A percentile compares a stretch with the other conserved stretches of the same genome.
phyloP scores from a whole-genome alignment of 2,888 invertebrate species.

The Clivina fossor region DNA sequence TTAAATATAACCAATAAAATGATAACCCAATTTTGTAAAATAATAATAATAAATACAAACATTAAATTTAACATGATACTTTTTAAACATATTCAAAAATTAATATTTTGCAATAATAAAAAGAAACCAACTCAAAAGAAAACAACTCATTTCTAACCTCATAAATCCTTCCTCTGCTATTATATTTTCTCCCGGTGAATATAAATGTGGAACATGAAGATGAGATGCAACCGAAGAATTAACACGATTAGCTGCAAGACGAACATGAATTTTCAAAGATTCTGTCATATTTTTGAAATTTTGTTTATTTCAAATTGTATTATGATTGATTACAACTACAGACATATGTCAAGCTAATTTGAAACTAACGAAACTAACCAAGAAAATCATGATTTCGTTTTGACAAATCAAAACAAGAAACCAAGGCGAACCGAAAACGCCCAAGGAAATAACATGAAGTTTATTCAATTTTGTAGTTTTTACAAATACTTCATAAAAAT shows the following conservation, averaged over 20 bases:
- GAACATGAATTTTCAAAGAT: slow-evolving; percentile 59
- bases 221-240: slow-evolving; percentile 60
- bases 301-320: no score
- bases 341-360: no score
- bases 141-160: slow-evolving; percentile 64
- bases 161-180: slow-evolving; percentile 81
- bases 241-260: slow-evolving; percentile 66
- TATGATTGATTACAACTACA: no score
- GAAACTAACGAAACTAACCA: no score
- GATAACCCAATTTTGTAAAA: slow-evolving; percentile 4
- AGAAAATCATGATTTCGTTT: no score
- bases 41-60: slow-evolving; percentile 3
- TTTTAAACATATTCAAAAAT: slow-evolving; percentile 12
- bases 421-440: no score
- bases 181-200: slow-evolving; percentile 86
- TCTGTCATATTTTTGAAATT: slow-evolving; percentile 11
- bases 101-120: slow-evolving; percentile 20
- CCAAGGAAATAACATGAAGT: no score
- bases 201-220: slow-evolving; percentile 66
- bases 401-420: no score
- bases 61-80: slow-evolving; percentile 36
- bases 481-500: no score
- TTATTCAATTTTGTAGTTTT: no score
- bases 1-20: background rate
- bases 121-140: no score